phyloP scores from a whole-genome alignment of 2,888 invertebrate species.

The Agapostemon virescens region DNA sequence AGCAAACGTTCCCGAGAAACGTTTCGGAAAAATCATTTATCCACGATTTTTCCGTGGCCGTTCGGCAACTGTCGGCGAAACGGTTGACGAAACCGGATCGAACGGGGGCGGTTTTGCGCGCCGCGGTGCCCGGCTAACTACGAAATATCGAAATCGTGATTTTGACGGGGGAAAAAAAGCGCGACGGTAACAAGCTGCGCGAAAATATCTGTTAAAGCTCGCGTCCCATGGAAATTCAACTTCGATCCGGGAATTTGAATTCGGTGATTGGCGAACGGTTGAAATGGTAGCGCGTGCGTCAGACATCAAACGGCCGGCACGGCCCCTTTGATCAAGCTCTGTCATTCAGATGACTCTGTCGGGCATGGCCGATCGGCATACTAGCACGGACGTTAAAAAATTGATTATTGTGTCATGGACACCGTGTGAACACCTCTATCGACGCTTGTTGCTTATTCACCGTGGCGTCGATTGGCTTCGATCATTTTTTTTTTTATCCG shows the following conservation, averaged over 20 bases:
- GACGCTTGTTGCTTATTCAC: slow-evolving; percentile 37
- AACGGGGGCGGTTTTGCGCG: no score
- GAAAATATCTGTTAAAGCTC: slow-evolving; percentile 56
- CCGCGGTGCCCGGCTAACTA: no score
- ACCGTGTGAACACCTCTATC: slow-evolving; percentile 54
- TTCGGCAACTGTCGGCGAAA: background rate
- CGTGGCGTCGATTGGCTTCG: slow-evolving; percentile 34
- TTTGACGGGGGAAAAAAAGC: slow-evolving; percentile 19
- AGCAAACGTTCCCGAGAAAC: background rate
- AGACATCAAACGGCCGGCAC: slow-evolving; percentile 78
- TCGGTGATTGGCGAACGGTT: slow-evolving; percentile 62
- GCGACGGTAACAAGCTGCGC: slow-evolving; percentile 14
- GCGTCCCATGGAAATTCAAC: slow-evolving; percentile 64
- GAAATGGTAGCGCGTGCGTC: slow-evolving; percentile 76
- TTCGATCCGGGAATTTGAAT: slow-evolving; percentile 64
- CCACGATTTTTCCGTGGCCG: background rate
- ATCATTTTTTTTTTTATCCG: slow-evolving; percentile 38
- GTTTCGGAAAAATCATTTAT: background rate
- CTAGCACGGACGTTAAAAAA: slow-evolving; percentile 60
- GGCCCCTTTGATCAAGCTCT: slow-evolving; percentile 79
- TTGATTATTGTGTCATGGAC: slow-evolving; percentile 67
- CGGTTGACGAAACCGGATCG: background rate
- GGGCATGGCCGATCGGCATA: slow-evolving; percentile 62
- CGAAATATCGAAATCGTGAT: background rate
- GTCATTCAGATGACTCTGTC: slow-evolving; percentile 79